Evolutionary conservation across 2,888 invertebrate genomes (phyloP).

Genomic region (Diaprepes abbreviatus): DNA sequence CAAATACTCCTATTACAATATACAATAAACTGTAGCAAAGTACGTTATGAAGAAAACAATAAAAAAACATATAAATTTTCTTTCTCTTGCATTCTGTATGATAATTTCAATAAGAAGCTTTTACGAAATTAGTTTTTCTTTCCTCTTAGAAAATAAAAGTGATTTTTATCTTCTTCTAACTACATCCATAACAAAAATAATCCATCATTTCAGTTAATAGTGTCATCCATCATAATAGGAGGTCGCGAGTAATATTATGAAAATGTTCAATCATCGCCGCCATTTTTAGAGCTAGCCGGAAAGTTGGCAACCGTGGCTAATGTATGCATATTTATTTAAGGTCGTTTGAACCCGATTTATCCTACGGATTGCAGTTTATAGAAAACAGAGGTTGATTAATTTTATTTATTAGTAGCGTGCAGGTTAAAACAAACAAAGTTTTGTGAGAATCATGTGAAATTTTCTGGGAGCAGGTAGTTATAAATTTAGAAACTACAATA

Average conservation of each 20-base stretch:
- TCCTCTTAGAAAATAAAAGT: background rate
- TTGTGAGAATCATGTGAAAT: too few species aligned
- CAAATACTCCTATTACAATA: too few species aligned
- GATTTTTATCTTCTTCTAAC: conserved; percentile 4
- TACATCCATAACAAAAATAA: conserved; percentile 10
- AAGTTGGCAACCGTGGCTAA: conserved; percentile 13
- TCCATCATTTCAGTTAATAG: conserved; percentile 20
- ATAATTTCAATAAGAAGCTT: background rate
- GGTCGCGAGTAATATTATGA: conserved; percentile 16
- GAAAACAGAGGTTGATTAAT: too few species aligned
- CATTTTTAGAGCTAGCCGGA: conserved; percentile 9
- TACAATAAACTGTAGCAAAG: too few species aligned
- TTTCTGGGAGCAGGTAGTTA: too few species aligned
- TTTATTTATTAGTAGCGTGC: too few species aligned
- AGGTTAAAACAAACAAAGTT: too few species aligned
- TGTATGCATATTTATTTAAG: conserved; percentile 20
- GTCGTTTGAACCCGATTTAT: conserved; percentile 1
- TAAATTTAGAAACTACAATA: too few species aligned
- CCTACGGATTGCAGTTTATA: too few species aligned
- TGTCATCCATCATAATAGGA: conserved; percentile 18
- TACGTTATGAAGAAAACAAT: too few species aligned
- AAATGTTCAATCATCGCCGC: conserved; percentile 26
- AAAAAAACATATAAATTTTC: too few species aligned
- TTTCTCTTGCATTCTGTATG: too few species aligned
- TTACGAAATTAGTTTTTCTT: conserved; percentile 1